phyloP scores from a whole-genome alignment of 2,888 invertebrate species.

The Gnatocerus cornutus region DNA sequence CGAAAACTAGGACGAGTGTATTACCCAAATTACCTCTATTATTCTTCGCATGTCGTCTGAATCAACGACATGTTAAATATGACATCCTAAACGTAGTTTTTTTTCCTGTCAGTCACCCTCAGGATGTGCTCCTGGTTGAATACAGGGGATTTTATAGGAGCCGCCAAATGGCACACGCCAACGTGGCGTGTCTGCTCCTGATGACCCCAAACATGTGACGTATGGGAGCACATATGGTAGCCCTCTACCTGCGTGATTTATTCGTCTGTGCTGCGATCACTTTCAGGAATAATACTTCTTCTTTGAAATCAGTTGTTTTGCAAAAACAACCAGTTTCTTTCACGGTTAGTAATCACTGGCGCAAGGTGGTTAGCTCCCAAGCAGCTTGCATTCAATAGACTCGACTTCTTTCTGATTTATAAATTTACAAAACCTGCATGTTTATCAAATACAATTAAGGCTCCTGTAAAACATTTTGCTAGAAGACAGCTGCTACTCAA shows the following conservation, averaged over 20 bases:
- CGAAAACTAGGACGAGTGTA: constrained; percentile 29
- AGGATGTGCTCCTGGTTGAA: constrained; percentile 42
- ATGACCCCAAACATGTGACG: constrained; percentile 37
- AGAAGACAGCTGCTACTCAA: constrained; percentile 52
- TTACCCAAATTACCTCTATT: constrained; percentile 24
- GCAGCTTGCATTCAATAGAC: no score
- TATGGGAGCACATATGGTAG: constrained; percentile 26
- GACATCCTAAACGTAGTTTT: constrained; percentile 22
- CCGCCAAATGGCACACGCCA: constrained; percentile 56
- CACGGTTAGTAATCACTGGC: background rate
- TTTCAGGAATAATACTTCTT: background rate
- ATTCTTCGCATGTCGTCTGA: constrained; percentile 13
- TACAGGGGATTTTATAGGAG: constrained; percentile 32
- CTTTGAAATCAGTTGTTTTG: background rate
- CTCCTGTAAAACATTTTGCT: constrained; percentile 48
- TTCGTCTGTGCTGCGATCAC: no score
- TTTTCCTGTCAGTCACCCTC: constrained; percentile 21
- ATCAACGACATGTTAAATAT: constrained; percentile 22
- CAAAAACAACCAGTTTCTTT: no score
- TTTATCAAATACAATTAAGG: constrained; percentile 26
- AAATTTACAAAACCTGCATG: constrained; percentile 24
- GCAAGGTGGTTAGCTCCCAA: background rate
- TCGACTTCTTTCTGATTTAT: constrained; percentile 11
- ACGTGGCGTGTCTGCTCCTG: constrained; percentile 48
- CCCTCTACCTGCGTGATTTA: background rate